phyloP scores from a whole-genome alignment of 1,140 invertebrate genomes.

The Temnothorax nylanderi region DNA sequence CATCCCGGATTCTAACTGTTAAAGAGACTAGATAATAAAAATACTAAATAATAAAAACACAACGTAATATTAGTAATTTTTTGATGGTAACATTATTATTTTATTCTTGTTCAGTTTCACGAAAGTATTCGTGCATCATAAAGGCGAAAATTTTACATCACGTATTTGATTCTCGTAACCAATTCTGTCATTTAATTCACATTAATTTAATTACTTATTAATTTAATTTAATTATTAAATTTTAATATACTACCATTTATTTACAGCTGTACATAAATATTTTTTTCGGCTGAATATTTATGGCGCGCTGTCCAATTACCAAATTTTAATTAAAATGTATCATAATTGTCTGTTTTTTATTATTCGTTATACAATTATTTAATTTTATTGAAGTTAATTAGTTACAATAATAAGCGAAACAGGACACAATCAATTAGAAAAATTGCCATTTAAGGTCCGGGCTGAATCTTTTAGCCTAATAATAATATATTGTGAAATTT shows the following conservation, averaged over 20 bases:
- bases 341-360: background rate
- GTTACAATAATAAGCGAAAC: background rate
- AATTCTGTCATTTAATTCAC: background rate
- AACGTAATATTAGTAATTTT: background rate
- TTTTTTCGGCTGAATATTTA: background rate
- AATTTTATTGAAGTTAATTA: background rate
- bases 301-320: background rate
- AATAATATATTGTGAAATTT: too few species aligned
- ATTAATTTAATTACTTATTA: conserved; percentile 7
- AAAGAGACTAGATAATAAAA: too few species aligned
- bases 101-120: background rate
- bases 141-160: background rate
- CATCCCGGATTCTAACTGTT: background rate
- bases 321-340: conserved; percentile 6
- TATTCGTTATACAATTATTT: conserved; percentile 29
- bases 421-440: too few species aligned
- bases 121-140: background rate
- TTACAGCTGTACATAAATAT: background rate
- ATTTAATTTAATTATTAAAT: conserved; percentile 8
- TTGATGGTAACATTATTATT: background rate
- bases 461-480: too few species aligned
- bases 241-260: background rate
- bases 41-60: background rate
- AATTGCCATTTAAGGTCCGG: too few species aligned
- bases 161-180: background rate